Evolutionary conservation across 2,113 vertebrate genomes (phyloP), one percentile per base, ranked within the genome.

Genomic region (Oreocharis arfaki): DNA sequence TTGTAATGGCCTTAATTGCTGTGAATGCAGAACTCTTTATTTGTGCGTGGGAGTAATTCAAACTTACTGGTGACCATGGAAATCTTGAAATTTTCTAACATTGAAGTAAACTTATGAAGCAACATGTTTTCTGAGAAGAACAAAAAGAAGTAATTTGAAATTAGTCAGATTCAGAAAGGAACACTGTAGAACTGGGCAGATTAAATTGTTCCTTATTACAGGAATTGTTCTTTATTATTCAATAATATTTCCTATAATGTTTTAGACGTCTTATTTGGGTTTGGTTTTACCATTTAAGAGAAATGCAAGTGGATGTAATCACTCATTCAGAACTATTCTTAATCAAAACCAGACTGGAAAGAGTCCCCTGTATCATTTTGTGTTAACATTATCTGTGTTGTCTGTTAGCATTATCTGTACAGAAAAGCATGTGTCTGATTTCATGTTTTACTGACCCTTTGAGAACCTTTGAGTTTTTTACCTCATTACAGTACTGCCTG

Each of bases 281-380:
- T 87, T 68, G 26, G 1, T 28, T 91, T 35, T 39, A 59, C 16
- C 19, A 52, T 82, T 68, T 85, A 59, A 59, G 26, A 69, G 47
- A 89, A 70, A 52, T 47, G 8, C 5, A 24, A 35, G 23, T 33
- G 39, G 32, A 32, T 11, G 17, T 67, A 80, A 47, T 42, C 35
- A 44, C 14, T 41, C 4, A 75, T 82, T 82, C 26, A 63, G 20
- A 64, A 5, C 12, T 71, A 10, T 39, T 87, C 16, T 57, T 63
- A 27, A 30, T 35, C 18, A 50, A 61, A 94, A 41, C 1, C 16
- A 53, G 41, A 10, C 20, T 77, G 17, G 32, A 89, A 77, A 60
- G 5, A 30, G 12, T 14, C 4, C 16, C 7, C 27, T 56, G 9
- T 33, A 47, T 35, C 0, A 0, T 78, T 67, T 89, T 67, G 27